phyloP scores from a whole-genome alignment of 1,140 invertebrate species.

The Capitella teleta region DNA sequence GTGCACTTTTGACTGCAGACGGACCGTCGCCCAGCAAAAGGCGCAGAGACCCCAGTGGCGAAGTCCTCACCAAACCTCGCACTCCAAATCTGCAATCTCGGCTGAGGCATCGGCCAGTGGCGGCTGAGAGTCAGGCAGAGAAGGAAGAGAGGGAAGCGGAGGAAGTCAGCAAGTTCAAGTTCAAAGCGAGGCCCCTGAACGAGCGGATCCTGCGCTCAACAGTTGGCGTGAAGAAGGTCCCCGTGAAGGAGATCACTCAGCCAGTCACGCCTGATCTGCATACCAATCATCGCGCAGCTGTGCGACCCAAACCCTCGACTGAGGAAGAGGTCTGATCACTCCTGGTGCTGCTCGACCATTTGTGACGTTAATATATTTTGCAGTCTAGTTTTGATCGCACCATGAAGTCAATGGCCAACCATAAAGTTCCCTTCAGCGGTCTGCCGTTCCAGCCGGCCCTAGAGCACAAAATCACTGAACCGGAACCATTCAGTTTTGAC shows the following conservation, averaged over 20 bases:
- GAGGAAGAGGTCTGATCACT: not conserved
- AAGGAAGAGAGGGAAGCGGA: slow-evolving; percentile 31
- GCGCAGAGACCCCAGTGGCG: not conserved
- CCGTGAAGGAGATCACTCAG: slow-evolving; percentile 23
- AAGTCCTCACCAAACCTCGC: slow-evolving; percentile 22
- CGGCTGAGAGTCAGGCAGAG: slow-evolving; percentile 21
- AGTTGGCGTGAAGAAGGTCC: slow-evolving; percentile 22
- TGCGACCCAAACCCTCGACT: slow-evolving; percentile 2
- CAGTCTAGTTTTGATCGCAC: too few species aligned
- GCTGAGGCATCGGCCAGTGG: slow-evolving; percentile 18
- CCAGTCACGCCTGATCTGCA: slow-evolving; percentile 25
- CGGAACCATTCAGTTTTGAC: slow-evolving; percentile 48
- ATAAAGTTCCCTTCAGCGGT: slow-evolving; percentile 26
- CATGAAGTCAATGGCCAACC: slow-evolving; percentile 15
- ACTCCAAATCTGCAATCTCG: slow-evolving; percentile 29
- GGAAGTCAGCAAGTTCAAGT: slow-evolving; percentile 36
- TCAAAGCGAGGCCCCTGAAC: slow-evolving; percentile 35
- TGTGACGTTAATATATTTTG: not conserved
- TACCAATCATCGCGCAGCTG: slow-evolving; percentile 10
- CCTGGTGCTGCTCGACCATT: not conserved
- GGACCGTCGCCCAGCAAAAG: not conserved
- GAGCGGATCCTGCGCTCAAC: slow-evolving; percentile 24
- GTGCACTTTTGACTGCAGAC: not conserved
- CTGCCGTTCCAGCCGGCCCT: slow-evolving; percentile 33
- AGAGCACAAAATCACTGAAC: slow-evolving; percentile 24